Evolutionary conservation across 2,113 vertebrate genomes (phyloP).

Genomic region (Sitta europaea): DNA sequence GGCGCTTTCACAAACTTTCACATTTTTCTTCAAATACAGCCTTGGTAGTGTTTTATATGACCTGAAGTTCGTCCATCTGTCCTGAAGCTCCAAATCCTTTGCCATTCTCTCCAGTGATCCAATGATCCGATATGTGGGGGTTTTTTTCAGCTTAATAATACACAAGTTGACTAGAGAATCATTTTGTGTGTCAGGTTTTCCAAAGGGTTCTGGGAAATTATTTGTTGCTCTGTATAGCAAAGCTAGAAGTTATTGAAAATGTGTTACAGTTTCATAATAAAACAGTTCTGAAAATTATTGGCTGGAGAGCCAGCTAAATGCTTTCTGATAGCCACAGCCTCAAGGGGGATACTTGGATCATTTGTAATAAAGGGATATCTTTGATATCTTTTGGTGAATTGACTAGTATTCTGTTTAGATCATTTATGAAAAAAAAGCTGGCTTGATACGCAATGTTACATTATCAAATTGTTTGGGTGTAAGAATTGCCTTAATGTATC

Average conservation of each 20-base stretch:
- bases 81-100: slow-evolving; percentile 60
- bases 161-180: slow-evolving; percentile 58
- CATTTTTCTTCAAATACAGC: slow-evolving; percentile 62
- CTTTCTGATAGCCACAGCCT: slow-evolving; percentile 67
- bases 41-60: slow-evolving; percentile 63
- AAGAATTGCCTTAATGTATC: slow-evolving; percentile 40
- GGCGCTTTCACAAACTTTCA: slow-evolving; percentile 52
- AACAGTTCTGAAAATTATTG: slow-evolving; percentile 61
- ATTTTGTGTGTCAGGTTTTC: slow-evolving; percentile 67
- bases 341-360: slow-evolving; percentile 62
- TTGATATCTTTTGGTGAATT: slow-evolving; percentile 68
- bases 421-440: slow-evolving; percentile 62
- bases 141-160: slow-evolving; percentile 56
- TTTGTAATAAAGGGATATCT: slow-evolving; percentile 63
- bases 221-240: slow-evolving; percentile 59
- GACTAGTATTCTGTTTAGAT: slow-evolving; percentile 65
- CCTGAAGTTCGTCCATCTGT: slow-evolving; percentile 69
- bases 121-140: background rate
- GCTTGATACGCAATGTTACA: background rate
- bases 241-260: slow-evolving; percentile 73
- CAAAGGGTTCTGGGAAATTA: slow-evolving; percentile 65
- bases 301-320: slow-evolving; percentile 62
- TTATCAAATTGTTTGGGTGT: slow-evolving; percentile 40
- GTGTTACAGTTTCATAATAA: slow-evolving; percentile 67
- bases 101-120: slow-evolving; percentile 45